phyloP scores from a whole-genome alignment of 2,797 vertebrate genomes.

The Myotis findleyi region DNA sequence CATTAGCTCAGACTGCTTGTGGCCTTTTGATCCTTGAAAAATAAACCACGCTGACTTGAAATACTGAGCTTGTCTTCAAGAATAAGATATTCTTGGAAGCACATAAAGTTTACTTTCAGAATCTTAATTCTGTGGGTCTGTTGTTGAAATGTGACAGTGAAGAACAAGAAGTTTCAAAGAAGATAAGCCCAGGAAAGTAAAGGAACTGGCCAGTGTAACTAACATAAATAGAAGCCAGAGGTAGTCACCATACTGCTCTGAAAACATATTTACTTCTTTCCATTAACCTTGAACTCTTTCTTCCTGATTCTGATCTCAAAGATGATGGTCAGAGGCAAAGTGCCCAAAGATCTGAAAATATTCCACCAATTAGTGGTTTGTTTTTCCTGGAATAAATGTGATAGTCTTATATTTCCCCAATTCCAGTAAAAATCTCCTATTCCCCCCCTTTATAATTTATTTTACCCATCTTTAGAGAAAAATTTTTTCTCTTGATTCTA shows the following conservation, averaged over 20 bases:
- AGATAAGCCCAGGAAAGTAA: conserved; percentile 16
- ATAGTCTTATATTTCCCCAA: conserved; percentile 73
- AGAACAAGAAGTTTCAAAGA: not conserved
- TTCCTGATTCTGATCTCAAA: conserved; percentile 71
- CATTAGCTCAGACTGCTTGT: conserved; percentile 38
- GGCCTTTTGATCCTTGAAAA: conserved; percentile 35
- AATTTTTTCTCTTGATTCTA: not conserved
- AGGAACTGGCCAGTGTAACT: not conserved
- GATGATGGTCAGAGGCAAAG: conserved; percentile 74
- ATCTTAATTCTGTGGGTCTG: not conserved
- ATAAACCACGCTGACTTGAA: conserved; percentile 59
- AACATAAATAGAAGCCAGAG: conserved; percentile 36
- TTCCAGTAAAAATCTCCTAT: conserved; percentile 75
- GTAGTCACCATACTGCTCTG: not conserved
- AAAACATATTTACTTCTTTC: conserved; percentile 58
- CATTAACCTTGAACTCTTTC: conserved; percentile 61
- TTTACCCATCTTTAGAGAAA: conserved; percentile 58
- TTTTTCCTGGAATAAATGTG: conserved; percentile 77
- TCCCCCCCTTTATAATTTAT: conserved; percentile 65
- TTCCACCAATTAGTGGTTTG: conserved; percentile 78
- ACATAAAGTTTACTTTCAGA: conserved; percentile 16
- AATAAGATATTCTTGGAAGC: conserved; percentile 55
- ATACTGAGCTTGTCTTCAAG: conserved; percentile 54
- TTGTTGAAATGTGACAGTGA: not conserved
- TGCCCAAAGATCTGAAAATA: conserved; percentile 79